A percentile compares a stretch with the other conserved stretches of the same genome.
These are phyloP conservation scores for Zaprionus ghesquierei DNA, from an alignment of 1,140 invertebrate genomes.

Conservation along the genomic window DNA sequence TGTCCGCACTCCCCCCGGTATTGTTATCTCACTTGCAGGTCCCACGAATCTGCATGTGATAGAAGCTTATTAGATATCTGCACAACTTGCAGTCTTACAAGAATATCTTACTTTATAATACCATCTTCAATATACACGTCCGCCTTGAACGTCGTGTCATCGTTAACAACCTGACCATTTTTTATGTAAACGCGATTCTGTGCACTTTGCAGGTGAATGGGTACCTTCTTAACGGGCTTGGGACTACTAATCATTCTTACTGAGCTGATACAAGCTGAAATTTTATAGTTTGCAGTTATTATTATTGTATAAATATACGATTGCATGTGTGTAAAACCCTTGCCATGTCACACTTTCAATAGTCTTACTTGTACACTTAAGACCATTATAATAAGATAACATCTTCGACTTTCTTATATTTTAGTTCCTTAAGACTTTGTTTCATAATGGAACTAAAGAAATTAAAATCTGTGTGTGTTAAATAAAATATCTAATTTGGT, in stretches of 20 bases:
- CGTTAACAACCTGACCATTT: constrained; percentile 97
- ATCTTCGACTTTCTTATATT: too few species aligned
- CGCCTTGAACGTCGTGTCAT: constrained; percentile 93
- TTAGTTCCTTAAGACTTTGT: too few species aligned
- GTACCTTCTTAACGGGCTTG: constrained; percentile 93
- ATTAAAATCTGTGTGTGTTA: too few species aligned
- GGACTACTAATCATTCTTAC: constrained; percentile 68
- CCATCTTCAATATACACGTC: constrained; percentile 85
- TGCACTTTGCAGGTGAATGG: constrained; percentile 97
- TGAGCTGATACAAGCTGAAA: background rate
- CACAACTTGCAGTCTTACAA: background rate
- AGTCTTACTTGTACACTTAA: too few species aligned
- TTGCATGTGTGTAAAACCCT: too few species aligned
- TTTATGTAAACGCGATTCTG: constrained; percentile 97
- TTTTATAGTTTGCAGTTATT: background rate
- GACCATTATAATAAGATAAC: too few species aligned
- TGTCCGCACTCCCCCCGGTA: constrained; percentile 89
- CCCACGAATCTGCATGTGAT: constrained; percentile 69
- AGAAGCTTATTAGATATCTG: background rate
- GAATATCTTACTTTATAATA: constrained; percentile 66
- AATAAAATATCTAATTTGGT: too few species aligned
- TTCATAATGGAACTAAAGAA: too few species aligned
- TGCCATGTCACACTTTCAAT: too few species aligned
- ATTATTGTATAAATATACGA: too few species aligned
- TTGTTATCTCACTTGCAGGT: constrained; percentile 87